These are phyloP conservation scores for Lycodopsis pacificus DNA, from an alignment of 2,797 vertebrate species.

Conservation along the genomic window DNA sequence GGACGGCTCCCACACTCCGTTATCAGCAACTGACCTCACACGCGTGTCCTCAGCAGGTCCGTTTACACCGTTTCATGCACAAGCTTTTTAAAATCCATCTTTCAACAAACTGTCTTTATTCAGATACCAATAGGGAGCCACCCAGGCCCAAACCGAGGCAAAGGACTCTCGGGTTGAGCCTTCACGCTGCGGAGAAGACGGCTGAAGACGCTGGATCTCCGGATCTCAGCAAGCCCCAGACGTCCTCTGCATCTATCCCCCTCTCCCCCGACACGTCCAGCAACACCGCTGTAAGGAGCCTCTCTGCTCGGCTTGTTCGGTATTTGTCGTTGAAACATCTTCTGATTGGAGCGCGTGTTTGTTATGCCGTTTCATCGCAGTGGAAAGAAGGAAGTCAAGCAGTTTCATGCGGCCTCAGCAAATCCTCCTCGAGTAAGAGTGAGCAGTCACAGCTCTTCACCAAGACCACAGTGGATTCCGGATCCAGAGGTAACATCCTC, in stretches of 20 bases:
- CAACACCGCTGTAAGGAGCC: conserved; percentile 43
- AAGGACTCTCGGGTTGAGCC: conserved; percentile 73
- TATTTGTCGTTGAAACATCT: not conserved
- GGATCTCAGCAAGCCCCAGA: conserved; percentile 61
- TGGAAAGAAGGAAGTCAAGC: conserved; percentile 45
- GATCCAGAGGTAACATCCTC: conserved; percentile 77
- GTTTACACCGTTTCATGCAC: conserved; percentile 12
- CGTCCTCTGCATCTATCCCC: conserved; percentile 70
- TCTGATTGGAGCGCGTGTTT: not conserved
- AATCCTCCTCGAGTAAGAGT: conserved; percentile 68
- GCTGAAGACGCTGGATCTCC: conserved; percentile 57
- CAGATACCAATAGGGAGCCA: conserved; percentile 69
- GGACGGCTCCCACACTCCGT: conserved; percentile 66
- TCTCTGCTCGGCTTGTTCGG: conserved; percentile 6
- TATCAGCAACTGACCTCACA: conserved; percentile 56
- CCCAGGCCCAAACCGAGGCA: conserved; percentile 86
- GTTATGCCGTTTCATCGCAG: conserved; percentile 50
- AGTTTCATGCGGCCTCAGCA: conserved; percentile 57
- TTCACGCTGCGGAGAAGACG: conserved; percentile 58
- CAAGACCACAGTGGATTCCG: conserved; percentile 64
- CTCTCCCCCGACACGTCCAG: conserved; percentile 64
- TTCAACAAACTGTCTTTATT: conserved; percentile 20
- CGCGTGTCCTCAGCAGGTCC: conserved; percentile 62
- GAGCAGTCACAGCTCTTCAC: conserved; percentile 64
- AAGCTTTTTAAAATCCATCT: not conserved